phyloP scores from a whole-genome alignment of 2,888 invertebrate species.

The Drosophila mimica region DNA sequence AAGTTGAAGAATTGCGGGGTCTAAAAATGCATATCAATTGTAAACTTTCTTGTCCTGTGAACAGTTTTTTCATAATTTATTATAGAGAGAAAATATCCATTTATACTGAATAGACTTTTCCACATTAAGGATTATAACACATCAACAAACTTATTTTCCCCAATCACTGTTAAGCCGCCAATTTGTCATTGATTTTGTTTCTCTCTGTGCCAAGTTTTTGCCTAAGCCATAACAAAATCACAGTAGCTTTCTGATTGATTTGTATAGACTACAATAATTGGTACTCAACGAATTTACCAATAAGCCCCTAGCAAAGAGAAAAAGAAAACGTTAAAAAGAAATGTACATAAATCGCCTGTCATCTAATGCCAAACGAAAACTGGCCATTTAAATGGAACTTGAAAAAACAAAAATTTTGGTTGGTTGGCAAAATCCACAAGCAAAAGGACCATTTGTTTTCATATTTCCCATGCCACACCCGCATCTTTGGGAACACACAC shows the following conservation, averaged over 20 bases:
- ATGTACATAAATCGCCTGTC: conserved; percentile 46
- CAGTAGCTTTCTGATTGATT: conserved; percentile 3
- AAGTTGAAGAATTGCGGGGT: neutral
- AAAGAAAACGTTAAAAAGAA: conserved; percentile 12
- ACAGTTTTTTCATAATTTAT: neutral
- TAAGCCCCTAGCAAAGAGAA: neutral
- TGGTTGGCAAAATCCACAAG: conserved; percentile 56
- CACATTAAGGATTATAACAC: neutral
- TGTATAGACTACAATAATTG: conserved; percentile 11
- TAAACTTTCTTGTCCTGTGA: neutral
- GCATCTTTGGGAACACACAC: conserved; percentile 1
- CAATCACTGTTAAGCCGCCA: neutral
- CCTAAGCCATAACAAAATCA: conserved; percentile 3
- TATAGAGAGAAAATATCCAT: neutral
- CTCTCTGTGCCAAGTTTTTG: neutral
- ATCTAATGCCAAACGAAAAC: conserved; percentile 13
- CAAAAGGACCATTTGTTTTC: conserved; percentile 75
- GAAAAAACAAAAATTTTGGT: conserved; percentile 40
- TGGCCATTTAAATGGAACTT: conserved; percentile 23
- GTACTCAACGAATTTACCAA: conserved; percentile 7
- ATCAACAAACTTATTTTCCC: neutral
- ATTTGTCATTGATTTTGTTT: conserved; percentile 1
- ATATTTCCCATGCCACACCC: conserved; percentile 49
- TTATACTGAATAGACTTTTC: neutral
- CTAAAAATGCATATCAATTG: neutral